Conservation (phyloP, 2,113 vertebrate genomes). For the Peromyscus maniculatus region DNA sequence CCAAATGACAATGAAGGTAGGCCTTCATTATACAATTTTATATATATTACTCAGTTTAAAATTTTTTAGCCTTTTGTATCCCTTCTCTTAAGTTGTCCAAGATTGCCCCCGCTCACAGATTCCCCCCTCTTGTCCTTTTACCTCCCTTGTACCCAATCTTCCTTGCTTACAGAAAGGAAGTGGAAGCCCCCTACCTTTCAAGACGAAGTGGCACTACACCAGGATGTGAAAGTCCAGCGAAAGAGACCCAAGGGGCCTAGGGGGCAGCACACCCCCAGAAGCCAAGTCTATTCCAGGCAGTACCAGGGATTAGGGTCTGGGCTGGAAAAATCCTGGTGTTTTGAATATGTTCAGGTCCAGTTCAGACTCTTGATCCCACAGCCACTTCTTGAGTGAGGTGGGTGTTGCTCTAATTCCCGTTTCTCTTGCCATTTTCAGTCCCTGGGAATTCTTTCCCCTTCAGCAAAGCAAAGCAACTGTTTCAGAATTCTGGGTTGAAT, state of each 20-base stretch:
- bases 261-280: slow-evolving; percentile 83
- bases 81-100: slow-evolving; percentile 82
- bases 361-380: slow-evolving; percentile 85
- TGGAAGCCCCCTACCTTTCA: slow-evolving; percentile 85
- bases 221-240: slow-evolving; percentile 84
- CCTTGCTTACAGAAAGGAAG: slow-evolving; percentile 85
- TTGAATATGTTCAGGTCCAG: slow-evolving; percentile 85
- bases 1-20: slow-evolving; percentile 84
- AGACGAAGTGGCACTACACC: slow-evolving; percentile 85
- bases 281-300: slow-evolving; percentile 84
- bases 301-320: slow-evolving; percentile 84
- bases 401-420: slow-evolving; percentile 85
- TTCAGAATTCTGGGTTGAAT: slow-evolving; percentile 77
- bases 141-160: slow-evolving; percentile 85
- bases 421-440: slow-evolving; percentile 82
- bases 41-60: slow-evolving; percentile 81
- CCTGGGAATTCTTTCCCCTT: slow-evolving; percentile 78
- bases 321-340: slow-evolving; percentile 83
- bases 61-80: slow-evolving; percentile 80
- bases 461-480: slow-evolving; percentile 75
- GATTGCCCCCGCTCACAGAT: slow-evolving; percentile 83
- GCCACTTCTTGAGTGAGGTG: slow-evolving; percentile 86
- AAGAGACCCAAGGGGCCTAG: slow-evolving; percentile 84
- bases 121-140: slow-evolving; percentile 84
- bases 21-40: slow-evolving; percentile 83